Percentiles rank a stretch among this genome's conserved stretches.
Evolutionary conservation across 2,113 vertebrate genomes (phyloP).

Genomic region (Melozone crissalis): DNA sequence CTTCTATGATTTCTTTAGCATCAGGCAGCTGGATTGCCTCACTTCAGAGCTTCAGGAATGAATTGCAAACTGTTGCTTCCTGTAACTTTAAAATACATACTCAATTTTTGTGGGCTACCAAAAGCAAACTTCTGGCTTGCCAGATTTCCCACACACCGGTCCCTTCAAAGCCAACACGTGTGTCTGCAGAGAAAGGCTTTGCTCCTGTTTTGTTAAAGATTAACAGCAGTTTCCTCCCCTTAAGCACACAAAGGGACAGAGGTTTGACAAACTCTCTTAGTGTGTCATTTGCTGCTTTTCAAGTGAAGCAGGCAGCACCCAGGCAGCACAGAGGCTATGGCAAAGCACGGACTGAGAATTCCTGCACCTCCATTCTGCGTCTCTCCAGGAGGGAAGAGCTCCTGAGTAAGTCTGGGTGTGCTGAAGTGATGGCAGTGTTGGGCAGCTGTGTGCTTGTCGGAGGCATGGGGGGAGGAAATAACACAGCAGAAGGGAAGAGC

Average conservation of each 20-base stretch:
- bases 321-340: not conserved
- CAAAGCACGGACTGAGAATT: not conserved
- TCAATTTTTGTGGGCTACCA: not conserved
- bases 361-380: not conserved
- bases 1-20: not conserved
- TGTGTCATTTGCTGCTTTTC: conserved; percentile 2
- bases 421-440: fast-evolving
- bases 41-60: not conserved
- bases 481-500: not conserved
- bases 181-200: not conserved
- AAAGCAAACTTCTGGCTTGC: not conserved
- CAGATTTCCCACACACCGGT: not conserved
- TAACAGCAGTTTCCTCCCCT: conserved; percentile 54
- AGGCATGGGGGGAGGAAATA: not conserved
- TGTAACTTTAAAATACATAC: not conserved
- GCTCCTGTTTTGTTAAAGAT: conserved; percentile 48
- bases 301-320: not conserved
- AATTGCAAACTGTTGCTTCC: not conserved
- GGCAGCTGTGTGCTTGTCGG: not conserved
- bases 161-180: not conserved
- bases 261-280: conserved; percentile 1
- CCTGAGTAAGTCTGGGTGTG: conserved; percentile 1
- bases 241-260: conserved; percentile 41
- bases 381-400: not conserved
- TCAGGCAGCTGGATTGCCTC: not conserved